Percentiles rank a stretch among this genome's conserved stretches.
phyloP scores from a whole-genome alignment of 2,888 invertebrate genomes.

The Drosophila rellima region DNA sequence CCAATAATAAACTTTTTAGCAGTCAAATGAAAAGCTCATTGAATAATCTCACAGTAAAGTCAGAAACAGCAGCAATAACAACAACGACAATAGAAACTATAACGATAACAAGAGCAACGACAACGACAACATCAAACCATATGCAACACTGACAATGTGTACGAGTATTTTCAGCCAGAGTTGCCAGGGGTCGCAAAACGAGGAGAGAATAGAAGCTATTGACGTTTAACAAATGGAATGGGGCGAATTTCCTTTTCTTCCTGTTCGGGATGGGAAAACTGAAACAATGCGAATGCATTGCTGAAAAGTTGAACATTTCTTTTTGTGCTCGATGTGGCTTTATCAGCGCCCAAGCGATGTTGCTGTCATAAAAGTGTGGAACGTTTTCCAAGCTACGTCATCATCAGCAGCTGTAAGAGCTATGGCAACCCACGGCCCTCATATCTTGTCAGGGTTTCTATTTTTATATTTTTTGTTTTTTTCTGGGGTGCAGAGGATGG shows the following conservation, averaged over 20 bases:
- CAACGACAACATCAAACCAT: conserved; percentile 44
- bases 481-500: background rate
- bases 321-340: conserved; percentile 41
- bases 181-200: conserved; percentile 25
- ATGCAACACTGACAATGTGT: conserved; percentile 43
- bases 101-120: conserved; percentile 24
- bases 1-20: conserved; percentile 68
- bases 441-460: conserved; percentile 66
- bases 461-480: conserved; percentile 4
- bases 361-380: conserved; percentile 82
- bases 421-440: conserved; percentile 44
- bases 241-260: conserved; percentile 11
- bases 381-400: conserved; percentile 72
- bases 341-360: conserved; percentile 56
- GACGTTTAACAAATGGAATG: conserved; percentile 65
- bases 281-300: conserved; percentile 72
- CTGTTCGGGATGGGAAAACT: conserved; percentile 18
- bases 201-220: conserved; percentile 43
- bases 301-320: conserved; percentile 69
- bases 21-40: conserved; percentile 76
- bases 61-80: conserved; percentile 36
- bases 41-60: conserved; percentile 59
- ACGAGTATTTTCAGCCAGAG: conserved; percentile 26
- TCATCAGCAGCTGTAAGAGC: conserved; percentile 57
- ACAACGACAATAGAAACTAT: conserved; percentile 30